A percentile compares a stretch with the other conserved stretches of the same genome.
Conservation (phyloP, 37 sponge, comb jelly and placozoan genomes). For the Chondrilla cf. caribensis region DNA sequence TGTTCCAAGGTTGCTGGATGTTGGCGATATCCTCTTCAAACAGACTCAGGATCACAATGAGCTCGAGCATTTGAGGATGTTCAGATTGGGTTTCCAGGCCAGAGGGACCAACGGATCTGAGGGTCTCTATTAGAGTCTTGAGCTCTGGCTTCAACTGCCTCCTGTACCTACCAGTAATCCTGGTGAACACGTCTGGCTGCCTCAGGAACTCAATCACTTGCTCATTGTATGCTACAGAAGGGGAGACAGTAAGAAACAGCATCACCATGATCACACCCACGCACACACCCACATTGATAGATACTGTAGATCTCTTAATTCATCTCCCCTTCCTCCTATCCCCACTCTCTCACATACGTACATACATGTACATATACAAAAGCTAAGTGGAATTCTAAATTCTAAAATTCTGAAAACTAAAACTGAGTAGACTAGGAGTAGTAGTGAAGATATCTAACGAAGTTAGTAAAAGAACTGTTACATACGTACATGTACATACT, state of each 20-base stretch:
- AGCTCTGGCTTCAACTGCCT: slow-evolving; percentile 8
- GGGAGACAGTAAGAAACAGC: neutral
- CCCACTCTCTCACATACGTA: neutral
- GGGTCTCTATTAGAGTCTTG: slow-evolving; percentile 30
- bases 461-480: too few species aligned
- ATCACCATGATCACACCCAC: neutral
- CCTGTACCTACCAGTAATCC: slow-evolving; percentile 8
- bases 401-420: too few species aligned
- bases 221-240: slow-evolving; percentile 60
- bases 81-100: slow-evolving; percentile 1
- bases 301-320: neutral
- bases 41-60: slow-evolving; percentile 40
- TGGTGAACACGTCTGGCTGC: slow-evolving; percentile 57
- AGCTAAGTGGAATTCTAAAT: too few species aligned
- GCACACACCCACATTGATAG: neutral
- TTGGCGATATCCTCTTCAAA: slow-evolving; percentile 76
- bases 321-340: neutral
- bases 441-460: too few species aligned
- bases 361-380: neutral
- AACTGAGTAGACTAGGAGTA: too few species aligned
- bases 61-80: slow-evolving; percentile 22
- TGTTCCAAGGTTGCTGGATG: neutral
- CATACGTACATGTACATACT: neutral
- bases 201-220: slow-evolving; percentile 63
- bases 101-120: neutral